phyloP scores from a whole-genome alignment of 2,113 vertebrate genomes.

The Plectropomus leopardus region DNA sequence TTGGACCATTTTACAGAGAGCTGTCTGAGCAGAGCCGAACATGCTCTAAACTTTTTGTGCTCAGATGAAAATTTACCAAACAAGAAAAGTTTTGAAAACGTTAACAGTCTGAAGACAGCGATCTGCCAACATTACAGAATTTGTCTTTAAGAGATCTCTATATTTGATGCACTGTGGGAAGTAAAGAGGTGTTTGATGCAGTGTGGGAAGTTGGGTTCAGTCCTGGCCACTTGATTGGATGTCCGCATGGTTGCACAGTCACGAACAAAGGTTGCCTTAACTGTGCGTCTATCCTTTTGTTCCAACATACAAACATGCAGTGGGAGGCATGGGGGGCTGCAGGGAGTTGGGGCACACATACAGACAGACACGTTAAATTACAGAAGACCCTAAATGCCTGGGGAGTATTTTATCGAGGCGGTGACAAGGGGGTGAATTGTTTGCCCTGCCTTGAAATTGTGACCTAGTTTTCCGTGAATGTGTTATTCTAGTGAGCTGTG shows the following conservation, averaged over 20 bases:
- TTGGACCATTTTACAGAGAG: slow-evolving; percentile 16
- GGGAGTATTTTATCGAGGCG: slow-evolving; percentile 60
- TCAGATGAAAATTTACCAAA: slow-evolving; percentile 7
- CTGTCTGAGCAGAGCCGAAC: slow-evolving; percentile 1
- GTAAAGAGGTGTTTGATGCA: slow-evolving; percentile 60
- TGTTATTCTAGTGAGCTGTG: slow-evolving; percentile 60
- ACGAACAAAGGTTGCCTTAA: slow-evolving; percentile 84
- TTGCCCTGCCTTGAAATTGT: slow-evolving; percentile 64
- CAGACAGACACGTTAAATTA: slow-evolving; percentile 68
- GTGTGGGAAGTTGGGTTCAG: slow-evolving; percentile 66
- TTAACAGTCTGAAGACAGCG: neutral
- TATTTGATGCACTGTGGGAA: slow-evolving; percentile 64
- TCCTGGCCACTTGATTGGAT: slow-evolving; percentile 74
- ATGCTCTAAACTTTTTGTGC: neutral
- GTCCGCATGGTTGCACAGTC: slow-evolving; percentile 83
- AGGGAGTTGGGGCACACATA: slow-evolving; percentile 57
- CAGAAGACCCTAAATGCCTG: slow-evolving; percentile 60
- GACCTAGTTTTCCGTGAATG: slow-evolving; percentile 69
- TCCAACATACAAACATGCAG: slow-evolving; percentile 74
- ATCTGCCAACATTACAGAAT: neutral
- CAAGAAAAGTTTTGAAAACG: neutral
- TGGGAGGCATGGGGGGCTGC: slow-evolving; percentile 6
- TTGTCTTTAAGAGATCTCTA: slow-evolving; percentile 30
- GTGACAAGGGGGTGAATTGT: slow-evolving; percentile 64
- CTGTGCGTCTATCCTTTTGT: slow-evolving; percentile 83